Conservation (phyloP, 2,797 vertebrate species). For the Peromyscus eremicus region DNA sequence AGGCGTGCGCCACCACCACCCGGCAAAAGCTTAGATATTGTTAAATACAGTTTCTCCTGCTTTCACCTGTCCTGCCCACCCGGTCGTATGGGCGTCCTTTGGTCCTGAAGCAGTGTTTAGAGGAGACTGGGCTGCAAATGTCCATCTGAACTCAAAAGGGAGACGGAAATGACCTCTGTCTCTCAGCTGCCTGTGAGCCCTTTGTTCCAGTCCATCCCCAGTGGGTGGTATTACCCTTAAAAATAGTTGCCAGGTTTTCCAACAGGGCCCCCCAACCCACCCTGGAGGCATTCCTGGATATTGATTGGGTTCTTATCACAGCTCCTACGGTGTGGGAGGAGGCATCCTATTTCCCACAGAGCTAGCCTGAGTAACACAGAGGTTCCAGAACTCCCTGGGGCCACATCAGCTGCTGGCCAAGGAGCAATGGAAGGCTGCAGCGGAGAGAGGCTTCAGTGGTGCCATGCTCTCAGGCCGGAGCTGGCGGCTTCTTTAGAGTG, state of each 20-base stretch:
- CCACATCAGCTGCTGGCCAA: not conserved
- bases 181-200: not conserved
- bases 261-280: not conserved
- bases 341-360: constrained; percentile 63
- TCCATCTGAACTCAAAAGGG: not conserved
- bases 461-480: not conserved
- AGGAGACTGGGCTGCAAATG: not conserved
- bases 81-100: not conserved
- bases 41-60: not conserved
- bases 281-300: not conserved
- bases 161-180: not conserved
- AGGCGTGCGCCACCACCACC: too few relatives aligned
- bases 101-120: not conserved
- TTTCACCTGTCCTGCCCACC: not conserved
- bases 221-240: not conserved
- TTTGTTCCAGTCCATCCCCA: not conserved
- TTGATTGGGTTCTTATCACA: constrained; percentile 33
- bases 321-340: not conserved
- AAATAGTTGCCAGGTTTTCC: not conserved
- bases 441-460: not conserved
- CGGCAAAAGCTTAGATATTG: constrained; percentile 54
- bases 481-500: constrained; percentile 57
- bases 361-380: constrained; percentile 56
- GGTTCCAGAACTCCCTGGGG: constrained; percentile 49
- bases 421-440: not conserved